Evolutionary conservation across 1,140 invertebrate genomes (phyloP).

Genomic region (Drosophila malerkotliana): DNA sequence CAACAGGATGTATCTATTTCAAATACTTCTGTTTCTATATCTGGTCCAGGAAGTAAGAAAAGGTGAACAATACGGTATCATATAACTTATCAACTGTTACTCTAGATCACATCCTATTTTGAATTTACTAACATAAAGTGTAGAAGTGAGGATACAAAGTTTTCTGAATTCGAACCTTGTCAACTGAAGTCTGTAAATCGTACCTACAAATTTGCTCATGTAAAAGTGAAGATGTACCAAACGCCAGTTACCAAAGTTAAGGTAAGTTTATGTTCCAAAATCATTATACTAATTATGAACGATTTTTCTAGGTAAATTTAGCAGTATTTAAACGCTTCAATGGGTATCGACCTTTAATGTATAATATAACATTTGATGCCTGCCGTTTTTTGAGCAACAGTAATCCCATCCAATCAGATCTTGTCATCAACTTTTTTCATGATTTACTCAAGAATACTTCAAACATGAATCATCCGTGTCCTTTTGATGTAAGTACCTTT

Average conservation of each 20-base stretch:
- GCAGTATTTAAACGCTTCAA: slow-evolving; percentile 6
- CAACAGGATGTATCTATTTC: too few species aligned
- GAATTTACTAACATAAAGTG: slow-evolving; percentile 26
- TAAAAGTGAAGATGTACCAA: neutral
- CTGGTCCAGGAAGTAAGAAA: neutral
- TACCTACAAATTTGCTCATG: slow-evolving; percentile 18
- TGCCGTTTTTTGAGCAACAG: slow-evolving; percentile 5
- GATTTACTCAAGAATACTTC: neutral
- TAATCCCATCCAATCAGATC: neutral
- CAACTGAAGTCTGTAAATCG: slow-evolving; percentile 19
- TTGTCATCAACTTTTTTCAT: neutral
- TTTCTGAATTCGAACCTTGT: slow-evolving; percentile 6
- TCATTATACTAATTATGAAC: neutral
- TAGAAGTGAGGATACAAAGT: neutral
- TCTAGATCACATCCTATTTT: slow-evolving; percentile 10
- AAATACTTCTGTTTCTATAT: neutral
- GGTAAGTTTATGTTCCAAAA: neutral
- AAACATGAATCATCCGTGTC: slow-evolving; percentile 4
- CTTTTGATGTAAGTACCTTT: neutral
- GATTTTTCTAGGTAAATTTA: neutral
- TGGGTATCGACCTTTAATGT: slow-evolving; percentile 25
- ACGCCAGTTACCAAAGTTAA: neutral
- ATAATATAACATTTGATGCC: slow-evolving; percentile 10
- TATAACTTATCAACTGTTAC: neutral
- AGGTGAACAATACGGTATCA: neutral